Conservation (phyloP, 2,888 invertebrate species). For the Lampropteryx suffumata region DNA sequence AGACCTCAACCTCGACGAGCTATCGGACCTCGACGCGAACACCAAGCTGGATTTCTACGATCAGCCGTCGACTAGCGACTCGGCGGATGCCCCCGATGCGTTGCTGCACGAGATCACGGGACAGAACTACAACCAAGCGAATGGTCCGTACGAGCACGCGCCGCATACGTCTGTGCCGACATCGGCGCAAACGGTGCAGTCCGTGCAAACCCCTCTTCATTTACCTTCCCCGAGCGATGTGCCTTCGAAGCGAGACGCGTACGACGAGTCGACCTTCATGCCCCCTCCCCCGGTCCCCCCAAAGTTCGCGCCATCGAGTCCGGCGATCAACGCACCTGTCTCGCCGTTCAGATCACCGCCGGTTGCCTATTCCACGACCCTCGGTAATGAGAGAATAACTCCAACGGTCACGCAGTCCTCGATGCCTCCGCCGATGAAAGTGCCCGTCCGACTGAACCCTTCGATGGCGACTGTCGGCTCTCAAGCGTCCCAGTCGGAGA, state of each 20-base stretch:
- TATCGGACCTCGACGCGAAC: constrained; percentile 64
- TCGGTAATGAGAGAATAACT: not conserved
- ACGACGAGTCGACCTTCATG: constrained; percentile 60
- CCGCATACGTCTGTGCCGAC: constrained; percentile 10
- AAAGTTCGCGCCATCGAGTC: constrained; percentile 39
- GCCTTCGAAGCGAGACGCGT: constrained; percentile 42
- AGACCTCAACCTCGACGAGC: constrained; percentile 81
- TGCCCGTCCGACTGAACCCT: constrained; percentile 56
- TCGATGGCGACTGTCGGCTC: constrained; percentile 74
- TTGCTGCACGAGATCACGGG: constrained; percentile 43
- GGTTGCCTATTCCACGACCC: constrained; percentile 10
- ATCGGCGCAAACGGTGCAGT: constrained; percentile 10
- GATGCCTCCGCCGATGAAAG: constrained; percentile 68
- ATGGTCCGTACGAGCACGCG: constrained; percentile 52
- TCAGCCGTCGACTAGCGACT: constrained; percentile 45
- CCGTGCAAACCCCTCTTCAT: constrained; percentile 22
- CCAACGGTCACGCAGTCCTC: constrained; percentile 32
- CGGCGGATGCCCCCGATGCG: constrained; percentile 53
- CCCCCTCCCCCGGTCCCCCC: constrained; percentile 65
- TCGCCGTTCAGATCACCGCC: constrained; percentile 35
- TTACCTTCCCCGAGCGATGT: constrained; percentile 24
- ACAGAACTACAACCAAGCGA: constrained; percentile 34
- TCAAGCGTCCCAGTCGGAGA: constrained; percentile 80
- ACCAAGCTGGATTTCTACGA: constrained; percentile 71
- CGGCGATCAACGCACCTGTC: constrained; percentile 23